phyloP scores from a whole-genome alignment of 2,888 invertebrate genomes.

The Acanthoscelides obtectus region DNA sequence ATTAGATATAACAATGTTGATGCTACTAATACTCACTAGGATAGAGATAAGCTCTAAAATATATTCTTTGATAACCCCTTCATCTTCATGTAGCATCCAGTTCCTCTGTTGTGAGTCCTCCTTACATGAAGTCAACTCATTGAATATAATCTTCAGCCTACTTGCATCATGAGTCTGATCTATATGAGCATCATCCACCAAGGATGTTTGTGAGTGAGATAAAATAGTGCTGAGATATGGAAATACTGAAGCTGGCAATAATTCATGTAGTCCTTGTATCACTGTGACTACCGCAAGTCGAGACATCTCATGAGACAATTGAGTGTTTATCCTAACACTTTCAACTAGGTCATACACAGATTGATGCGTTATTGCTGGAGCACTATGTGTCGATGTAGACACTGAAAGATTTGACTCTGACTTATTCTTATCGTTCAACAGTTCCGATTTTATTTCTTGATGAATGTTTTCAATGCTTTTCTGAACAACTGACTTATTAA shows the following conservation, averaged over 20 bases:
- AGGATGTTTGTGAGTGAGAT: conserved; percentile 56
- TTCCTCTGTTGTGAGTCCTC: conserved; percentile 94
- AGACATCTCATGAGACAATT: conserved; percentile 81
- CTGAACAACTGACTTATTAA: conserved; percentile 33
- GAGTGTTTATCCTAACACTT: conserved; percentile 75
- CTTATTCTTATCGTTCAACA: conserved; percentile 29
- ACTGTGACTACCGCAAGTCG: conserved; percentile 81
- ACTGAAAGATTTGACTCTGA: conserved; percentile 29
- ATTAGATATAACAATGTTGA: too few relatives aligned
- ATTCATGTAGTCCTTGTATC: conserved; percentile 51
- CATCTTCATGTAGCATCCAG: conserved; percentile 94
- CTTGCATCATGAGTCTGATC: conserved; percentile 82
- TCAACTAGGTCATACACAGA: conserved; percentile 74
- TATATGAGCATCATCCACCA: conserved; percentile 60
- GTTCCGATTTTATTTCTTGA: conserved; percentile 36
- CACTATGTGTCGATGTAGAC: conserved; percentile 23
- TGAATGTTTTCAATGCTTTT: conserved; percentile 40
- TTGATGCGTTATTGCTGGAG: conserved; percentile 52
- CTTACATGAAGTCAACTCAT: conserved; percentile 81
- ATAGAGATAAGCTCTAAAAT: conserved; percentile 78
- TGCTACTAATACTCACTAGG: conserved; percentile 64
- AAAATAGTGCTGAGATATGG: conserved; percentile 55
- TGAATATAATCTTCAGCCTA: conserved; percentile 76
- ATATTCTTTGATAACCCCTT: conserved; percentile 80
- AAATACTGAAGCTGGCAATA: conserved; percentile 57